Base-by-base conservation (phyloP, 2,113 vertebrate species). In the Catharus fuscescens region DNA sequence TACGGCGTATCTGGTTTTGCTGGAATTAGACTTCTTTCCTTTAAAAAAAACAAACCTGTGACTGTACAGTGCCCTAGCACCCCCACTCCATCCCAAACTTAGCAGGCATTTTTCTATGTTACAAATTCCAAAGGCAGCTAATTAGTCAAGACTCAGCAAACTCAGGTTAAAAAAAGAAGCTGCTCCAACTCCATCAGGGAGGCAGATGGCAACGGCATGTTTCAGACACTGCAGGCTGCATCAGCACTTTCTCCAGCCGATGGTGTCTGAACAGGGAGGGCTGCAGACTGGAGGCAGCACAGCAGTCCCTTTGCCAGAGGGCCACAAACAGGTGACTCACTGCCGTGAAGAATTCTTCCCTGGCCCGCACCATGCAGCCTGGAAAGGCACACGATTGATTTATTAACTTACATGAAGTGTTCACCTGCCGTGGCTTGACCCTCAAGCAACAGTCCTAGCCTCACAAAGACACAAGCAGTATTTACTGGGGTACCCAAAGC, bases 71-170 rank as follows among this genome's bases (percentile, higher is more conserved):
- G 90, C 76, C 94, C 94, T 34, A 90, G 91, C 77, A 93, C 88
- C 88, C 92, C 82, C 73, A 78, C 84, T 79, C 60, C 64, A 91
- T 79, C 93, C 93, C 95, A 96, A 96, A 96, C 80, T 96, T 90
- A 96, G 94, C 76, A 90, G 86, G 80, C 82, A 8, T 70, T 94
- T 90, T 88, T 86, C 79, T 66, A 19, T 0, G 8, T 62, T 94
- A 93, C 82, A 57, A 26, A 93, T 95, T 95, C 88, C 92, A 97
- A 96, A 96, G 92, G 92, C 90, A 5, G 90, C 61, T 95, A 95
- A 97, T 96, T 97, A 97, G 88, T 81, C 86, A 97, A 94, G 94
- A 96, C 94, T 97, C 94, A 96, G 95, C 93, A 96, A 95, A 94
- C 94, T 88, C 65, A 18, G 72, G 94, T 92, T 97, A 97, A 97